Conservation (phyloP, 2,113 vertebrate genomes). For the Hemicordylus capensis region DNA sequence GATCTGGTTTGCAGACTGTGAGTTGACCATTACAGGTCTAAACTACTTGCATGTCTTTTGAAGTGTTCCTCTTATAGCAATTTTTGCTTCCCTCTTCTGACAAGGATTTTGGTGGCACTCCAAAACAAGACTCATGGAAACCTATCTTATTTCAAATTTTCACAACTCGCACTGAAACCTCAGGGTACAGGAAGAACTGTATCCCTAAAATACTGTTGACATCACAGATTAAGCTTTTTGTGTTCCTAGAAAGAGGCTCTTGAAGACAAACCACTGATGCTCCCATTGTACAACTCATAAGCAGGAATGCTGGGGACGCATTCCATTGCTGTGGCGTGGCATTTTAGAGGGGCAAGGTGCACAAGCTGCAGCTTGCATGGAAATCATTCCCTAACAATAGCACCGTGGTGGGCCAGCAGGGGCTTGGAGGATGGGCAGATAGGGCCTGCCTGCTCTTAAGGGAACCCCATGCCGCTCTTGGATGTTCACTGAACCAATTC, state of each 20-base stretch:
- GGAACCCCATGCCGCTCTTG: too few species aligned
- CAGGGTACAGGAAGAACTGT: background rate
- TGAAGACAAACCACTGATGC: background rate
- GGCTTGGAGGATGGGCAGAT: too few species aligned
- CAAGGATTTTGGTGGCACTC: background rate
- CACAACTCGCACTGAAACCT: background rate
- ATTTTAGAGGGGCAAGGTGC: too few species aligned
- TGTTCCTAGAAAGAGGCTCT: background rate
- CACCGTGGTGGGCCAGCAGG: too few species aligned
- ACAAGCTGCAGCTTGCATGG: too few species aligned
- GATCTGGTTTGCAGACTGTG: background rate
- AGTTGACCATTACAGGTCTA: background rate
- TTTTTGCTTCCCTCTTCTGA: background rate
- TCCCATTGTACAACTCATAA: background rate
- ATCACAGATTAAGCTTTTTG: background rate
- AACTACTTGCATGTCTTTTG: background rate
- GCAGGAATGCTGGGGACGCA: background rate
- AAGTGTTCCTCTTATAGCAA: background rate
- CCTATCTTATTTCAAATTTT: background rate
- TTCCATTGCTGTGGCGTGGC: too few species aligned
- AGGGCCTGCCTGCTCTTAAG: too few species aligned
- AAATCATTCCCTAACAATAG: too few species aligned
- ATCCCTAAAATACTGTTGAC: background rate
- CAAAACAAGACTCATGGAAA: background rate
- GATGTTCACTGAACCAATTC: too few species aligned